Percentiles rank a stretch among this genome's conserved stretches.
phyloP scores from a whole-genome alignment of 1,140 invertebrate genomes.

The Hormaphis cornu region DNA sequence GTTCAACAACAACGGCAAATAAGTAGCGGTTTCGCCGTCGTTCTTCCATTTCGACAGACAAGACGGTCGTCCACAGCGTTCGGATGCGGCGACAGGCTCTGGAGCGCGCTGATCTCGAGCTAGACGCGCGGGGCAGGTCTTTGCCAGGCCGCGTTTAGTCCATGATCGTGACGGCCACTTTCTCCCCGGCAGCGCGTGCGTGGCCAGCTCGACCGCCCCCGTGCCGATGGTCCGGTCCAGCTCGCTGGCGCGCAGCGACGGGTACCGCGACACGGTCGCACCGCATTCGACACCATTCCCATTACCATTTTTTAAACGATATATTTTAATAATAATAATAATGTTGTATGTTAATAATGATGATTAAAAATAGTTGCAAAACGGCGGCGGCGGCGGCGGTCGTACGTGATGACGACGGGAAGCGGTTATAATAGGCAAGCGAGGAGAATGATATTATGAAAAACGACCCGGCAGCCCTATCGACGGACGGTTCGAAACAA shows the following conservation, averaged over 20 bases:
- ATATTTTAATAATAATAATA: no score
- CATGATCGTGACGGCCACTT: conserved; percentile 82
- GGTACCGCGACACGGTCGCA: conserved; percentile 10
- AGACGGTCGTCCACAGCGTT: conserved; percentile 58
- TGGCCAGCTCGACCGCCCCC: conserved; percentile 69
- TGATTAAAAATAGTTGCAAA: no score
- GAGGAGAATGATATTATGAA: background rate
- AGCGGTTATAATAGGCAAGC: conserved; percentile 5
- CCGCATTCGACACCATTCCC: background rate
- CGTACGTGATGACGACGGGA: background rate
- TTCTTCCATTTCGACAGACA: conserved; percentile 52
- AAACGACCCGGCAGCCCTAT: no score
- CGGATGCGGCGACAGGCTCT: conserved; percentile 65
- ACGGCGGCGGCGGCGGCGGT: no score
- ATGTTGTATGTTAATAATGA: no score
- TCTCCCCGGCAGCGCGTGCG: conserved; percentile 63
- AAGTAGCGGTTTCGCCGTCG: conserved; percentile 70
- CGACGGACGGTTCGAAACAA: no score
- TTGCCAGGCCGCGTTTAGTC: conserved; percentile 63
- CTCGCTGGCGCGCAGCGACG: conserved; percentile 39
- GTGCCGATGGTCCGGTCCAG: conserved; percentile 64
- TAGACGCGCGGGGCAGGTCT: conserved; percentile 68
- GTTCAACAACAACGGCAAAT: conserved; percentile 46
- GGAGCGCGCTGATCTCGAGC: conserved; percentile 71
- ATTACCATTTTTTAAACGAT: no score